Evolutionary conservation across 1,140 invertebrate genomes (phyloP).

Genomic region (Drosophila albomicans): DNA sequence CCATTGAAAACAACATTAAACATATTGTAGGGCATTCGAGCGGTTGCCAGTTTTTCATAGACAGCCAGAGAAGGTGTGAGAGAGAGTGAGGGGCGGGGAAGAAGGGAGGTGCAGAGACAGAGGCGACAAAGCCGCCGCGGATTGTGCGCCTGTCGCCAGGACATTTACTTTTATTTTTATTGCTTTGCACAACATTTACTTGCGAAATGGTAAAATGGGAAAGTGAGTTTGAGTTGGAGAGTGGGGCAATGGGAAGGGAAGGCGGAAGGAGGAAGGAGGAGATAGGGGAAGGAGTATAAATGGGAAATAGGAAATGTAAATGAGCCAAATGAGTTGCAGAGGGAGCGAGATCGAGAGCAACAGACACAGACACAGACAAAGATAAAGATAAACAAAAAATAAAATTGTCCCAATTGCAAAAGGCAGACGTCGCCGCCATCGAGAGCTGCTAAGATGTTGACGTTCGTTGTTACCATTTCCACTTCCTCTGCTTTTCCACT

Average conservation of each 20-base stretch:
- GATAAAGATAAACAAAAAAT: constrained; percentile 71
- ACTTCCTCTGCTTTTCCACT: constrained; percentile 23
- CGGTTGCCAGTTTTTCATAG: constrained; percentile 4
- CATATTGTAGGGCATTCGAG: constrained; percentile 52
- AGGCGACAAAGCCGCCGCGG: constrained; percentile 12
- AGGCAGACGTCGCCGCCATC: constrained; percentile 24
- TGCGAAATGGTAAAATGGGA: constrained; percentile 34
- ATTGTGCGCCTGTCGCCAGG: constrained; percentile 31
- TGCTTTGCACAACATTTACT: constrained; percentile 69
- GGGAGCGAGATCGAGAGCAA: too few species aligned
- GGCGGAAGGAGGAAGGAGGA: too few species aligned
- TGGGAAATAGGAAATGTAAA: constrained; percentile 70
- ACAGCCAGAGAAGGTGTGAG: not conserved
- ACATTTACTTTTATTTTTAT: constrained; percentile 65
- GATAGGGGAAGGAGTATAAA: not conserved
- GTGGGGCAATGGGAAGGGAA: too few species aligned
- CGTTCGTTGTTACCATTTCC: constrained; percentile 44
- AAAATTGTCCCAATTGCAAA: constrained; percentile 74
- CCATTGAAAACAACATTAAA: constrained; percentile 49
- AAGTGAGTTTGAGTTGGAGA: not conserved
- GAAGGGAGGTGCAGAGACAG: not conserved
- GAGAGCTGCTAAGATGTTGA: constrained; percentile 52
- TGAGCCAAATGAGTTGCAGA: constrained; percentile 69
- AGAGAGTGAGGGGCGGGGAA: not conserved
- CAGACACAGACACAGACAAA: not conserved